Base-by-base conservation (phyloP, 2,113 vertebrate genomes). In the Tursiops truncatus region DNA sequence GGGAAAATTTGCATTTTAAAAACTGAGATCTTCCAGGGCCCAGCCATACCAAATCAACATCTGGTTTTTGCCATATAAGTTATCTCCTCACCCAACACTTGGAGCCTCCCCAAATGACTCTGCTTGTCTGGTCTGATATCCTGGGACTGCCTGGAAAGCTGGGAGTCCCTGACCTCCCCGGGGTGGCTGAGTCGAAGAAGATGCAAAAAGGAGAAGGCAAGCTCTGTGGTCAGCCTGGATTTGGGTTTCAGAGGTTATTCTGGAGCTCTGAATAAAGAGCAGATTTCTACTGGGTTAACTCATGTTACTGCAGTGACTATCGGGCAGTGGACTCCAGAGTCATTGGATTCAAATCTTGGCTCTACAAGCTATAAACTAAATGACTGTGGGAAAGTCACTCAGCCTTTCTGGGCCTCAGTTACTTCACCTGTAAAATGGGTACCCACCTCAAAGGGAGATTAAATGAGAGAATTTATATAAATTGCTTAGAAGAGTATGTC, bases 101-200 rank as follows among this genome's bases (percentile, higher is more conserved):
- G 38, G 25, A 74, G 41, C 23, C 44, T 70, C 47, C 25, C 44
- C 6, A 44, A 21, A 5, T 14, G 36, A 31, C 12, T 67, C 21
- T 44, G 56, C 12, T 41, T 2, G 0, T 23, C 7, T 17, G 0
- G 7, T 14, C 70, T 77, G 2, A 2, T 26, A 17, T 36, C 82
- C 65, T n/a, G 21, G 23, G n/a, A 58, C 47, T 50, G 14, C 58
- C 47, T 15, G n/a, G 67, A 88, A 77, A 89, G 47, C 56, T 26
- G 3, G 47, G 11, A 17, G 47, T n/a, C 50, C 65, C 41, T 63
- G 53, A 58, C 21, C 63, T 82, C 60, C 44, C 13, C 1, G 10
- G 20, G 70, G 53, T 50, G 28, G 26, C 88, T 2, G 7, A 73
- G 10, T 62, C 67, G 62, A 87, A 89, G n/a, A 65, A 70, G 53